Evolutionary conservation across 2,888 invertebrate species (phyloP).

Genomic region (Himalopsyche kuldschensis): DNA sequence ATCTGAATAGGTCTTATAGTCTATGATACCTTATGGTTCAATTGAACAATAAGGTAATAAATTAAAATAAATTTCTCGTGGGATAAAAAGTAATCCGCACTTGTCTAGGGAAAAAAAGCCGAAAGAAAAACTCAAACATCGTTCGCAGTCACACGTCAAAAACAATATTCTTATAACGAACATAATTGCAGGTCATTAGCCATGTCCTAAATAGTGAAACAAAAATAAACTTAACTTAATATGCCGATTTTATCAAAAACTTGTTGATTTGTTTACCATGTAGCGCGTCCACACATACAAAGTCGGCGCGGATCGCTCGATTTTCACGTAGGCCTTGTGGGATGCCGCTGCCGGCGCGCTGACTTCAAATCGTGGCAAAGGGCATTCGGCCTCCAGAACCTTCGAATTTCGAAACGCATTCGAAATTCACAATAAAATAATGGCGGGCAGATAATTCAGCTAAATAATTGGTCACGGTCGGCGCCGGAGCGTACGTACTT

Average conservation of each 20-base stretch:
- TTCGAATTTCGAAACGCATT: conserved; percentile 25
- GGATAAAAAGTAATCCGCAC: too few relatives aligned
- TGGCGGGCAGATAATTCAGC: conserved; percentile 24
- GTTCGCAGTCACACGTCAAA: neutral
- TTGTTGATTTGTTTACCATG: neutral
- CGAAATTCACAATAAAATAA: conserved; percentile 7
- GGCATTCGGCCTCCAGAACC: neutral
- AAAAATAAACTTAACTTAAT: neutral
- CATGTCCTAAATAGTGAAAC: neutral
- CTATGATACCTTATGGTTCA: too few relatives aligned
- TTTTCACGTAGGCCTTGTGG: conserved; percentile 1
- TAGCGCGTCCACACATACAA: neutral
- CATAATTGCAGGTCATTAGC: neutral
- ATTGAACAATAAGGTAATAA: too few relatives aligned
- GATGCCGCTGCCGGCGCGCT: neutral
- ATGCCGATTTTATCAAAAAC: neutral
- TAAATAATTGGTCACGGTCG: conserved; percentile 29
- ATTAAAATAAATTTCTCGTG: too few relatives aligned
- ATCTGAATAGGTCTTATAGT: too few relatives aligned
- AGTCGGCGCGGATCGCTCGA: neutral
- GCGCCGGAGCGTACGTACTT: neutral
- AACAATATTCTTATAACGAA: neutral
- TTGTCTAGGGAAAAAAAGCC: too few relatives aligned
- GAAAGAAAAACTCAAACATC: too few relatives aligned
- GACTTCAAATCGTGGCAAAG: neutral